Evolutionary conservation across 2,113 vertebrate species (phyloP).

Genomic region (Rhinolophus ferrumequinum): DNA sequence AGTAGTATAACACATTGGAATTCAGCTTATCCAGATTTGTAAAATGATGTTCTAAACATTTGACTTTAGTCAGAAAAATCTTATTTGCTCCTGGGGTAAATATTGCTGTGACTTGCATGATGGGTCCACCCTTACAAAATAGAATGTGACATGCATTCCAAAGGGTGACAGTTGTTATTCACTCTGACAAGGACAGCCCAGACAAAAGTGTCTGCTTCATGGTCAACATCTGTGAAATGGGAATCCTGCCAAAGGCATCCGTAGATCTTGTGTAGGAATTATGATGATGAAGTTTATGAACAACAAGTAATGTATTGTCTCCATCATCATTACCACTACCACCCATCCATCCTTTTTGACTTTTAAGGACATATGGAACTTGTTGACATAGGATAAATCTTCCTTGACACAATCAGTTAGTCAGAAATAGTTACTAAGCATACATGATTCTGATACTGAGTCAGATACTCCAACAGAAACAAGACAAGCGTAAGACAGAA

Average conservation of each 20-base stretch:
- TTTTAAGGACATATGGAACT: background rate
- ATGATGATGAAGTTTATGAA: background rate
- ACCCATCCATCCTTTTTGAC: background rate
- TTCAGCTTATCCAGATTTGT: background rate
- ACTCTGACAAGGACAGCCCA: background rate
- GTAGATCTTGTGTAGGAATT: background rate
- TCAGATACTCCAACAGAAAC: background rate
- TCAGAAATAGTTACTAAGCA: background rate
- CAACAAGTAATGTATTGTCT: background rate
- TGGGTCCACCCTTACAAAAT: background rate
- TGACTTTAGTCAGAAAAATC: slow-evolving; percentile 1
- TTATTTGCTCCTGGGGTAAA: background rate
- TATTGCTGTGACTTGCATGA: background rate
- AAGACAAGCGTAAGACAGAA: background rate
- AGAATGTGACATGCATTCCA: background rate
- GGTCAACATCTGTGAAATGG: background rate
- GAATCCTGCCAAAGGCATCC: background rate
- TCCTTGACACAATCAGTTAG: background rate
- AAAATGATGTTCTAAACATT: background rate
- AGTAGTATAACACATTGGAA: background rate
- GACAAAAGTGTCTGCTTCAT: background rate
- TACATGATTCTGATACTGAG: background rate
- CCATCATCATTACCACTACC: background rate
- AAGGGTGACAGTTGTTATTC: background rate
- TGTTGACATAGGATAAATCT: background rate